Evolutionary conservation across 2,113 vertebrate species (phyloP).

Genomic region (Pao palembangensis): DNA sequence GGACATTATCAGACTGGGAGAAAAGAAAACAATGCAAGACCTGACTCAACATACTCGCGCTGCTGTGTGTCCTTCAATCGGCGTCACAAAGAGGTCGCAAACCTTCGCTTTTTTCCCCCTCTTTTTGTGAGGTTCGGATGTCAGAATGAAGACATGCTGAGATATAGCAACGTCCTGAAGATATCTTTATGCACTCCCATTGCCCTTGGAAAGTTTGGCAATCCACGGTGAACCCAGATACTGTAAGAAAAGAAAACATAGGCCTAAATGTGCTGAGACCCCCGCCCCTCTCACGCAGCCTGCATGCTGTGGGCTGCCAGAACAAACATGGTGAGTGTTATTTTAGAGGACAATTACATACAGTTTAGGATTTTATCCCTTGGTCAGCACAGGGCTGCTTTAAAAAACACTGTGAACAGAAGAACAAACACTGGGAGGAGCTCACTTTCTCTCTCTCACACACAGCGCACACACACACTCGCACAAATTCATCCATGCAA

Average conservation of each 20-base stretch:
- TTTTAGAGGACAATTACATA: conserved; percentile 62
- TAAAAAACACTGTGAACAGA: conserved; percentile 44
- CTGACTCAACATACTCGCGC: conserved; percentile 1
- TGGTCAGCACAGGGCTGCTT: conserved; percentile 34
- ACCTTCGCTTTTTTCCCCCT: too few species aligned
- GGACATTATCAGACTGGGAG: conserved; percentile 3
- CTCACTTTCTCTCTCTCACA: background rate
- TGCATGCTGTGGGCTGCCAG: conserved; percentile 40
- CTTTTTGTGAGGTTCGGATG: conserved; percentile 25
- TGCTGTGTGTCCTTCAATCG: too few species aligned
- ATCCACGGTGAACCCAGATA: conserved; percentile 49
- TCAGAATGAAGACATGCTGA: conserved; percentile 34
- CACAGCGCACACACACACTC: conserved; percentile 13
- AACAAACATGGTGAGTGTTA: conserved; percentile 61
- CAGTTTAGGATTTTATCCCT: conserved; percentile 46
- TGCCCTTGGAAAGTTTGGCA: conserved; percentile 58
- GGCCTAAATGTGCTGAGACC: conserved; percentile 38
- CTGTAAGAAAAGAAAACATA: conserved; percentile 59
- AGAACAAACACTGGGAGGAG: conserved; percentile 54
- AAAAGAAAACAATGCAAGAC: background rate
- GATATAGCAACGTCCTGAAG: conserved; percentile 18
- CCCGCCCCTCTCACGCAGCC: conserved; percentile 33
- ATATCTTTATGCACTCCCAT: conserved; percentile 44
- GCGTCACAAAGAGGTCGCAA: too few species aligned
- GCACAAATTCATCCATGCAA: conserved; percentile 9